Percentiles rank a stretch among this genome's conserved stretches.
phyloP scores from a whole-genome alignment of 2,797 vertebrate species.

The Gadopsis bispinosus region DNA sequence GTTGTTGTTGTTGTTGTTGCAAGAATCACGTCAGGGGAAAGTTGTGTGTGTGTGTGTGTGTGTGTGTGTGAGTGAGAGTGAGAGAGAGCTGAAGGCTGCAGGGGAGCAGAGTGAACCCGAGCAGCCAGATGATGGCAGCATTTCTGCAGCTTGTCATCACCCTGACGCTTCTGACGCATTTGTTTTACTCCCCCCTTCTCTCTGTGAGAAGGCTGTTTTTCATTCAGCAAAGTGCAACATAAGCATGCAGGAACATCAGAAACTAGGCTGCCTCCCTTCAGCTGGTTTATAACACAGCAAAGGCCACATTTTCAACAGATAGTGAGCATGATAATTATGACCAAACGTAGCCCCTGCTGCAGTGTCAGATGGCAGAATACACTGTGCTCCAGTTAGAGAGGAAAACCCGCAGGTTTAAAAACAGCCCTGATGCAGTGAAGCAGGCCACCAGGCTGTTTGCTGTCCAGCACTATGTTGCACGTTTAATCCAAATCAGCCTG shows the following conservation, averaged over 20 bases:
- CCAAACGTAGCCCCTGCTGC: not conserved
- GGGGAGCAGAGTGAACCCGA: not conserved
- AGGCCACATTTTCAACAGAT: not conserved
- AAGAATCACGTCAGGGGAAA: not conserved
- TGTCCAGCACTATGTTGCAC: constrained; percentile 28
- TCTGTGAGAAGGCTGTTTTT: constrained; percentile 57
- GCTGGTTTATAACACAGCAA: not conserved
- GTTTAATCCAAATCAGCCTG: constrained; percentile 30
- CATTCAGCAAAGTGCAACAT: constrained; percentile 51
- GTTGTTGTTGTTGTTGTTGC: too few species aligned
- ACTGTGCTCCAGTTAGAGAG: constrained; percentile 47
- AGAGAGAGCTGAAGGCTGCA: not conserved
- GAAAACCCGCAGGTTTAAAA: constrained; percentile 74
- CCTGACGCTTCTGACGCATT: constrained; percentile 57
- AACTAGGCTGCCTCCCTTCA: not conserved
- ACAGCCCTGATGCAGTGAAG: constrained; percentile 80
- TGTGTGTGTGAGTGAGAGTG: too few species aligned
- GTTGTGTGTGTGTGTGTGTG: not conserved
- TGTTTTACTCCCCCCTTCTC: constrained; percentile 12
- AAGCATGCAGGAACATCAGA: not conserved
- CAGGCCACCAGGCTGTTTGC: constrained; percentile 4
- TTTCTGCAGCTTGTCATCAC: constrained; percentile 34
- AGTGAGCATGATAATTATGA: not conserved
- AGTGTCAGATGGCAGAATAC: not conserved
- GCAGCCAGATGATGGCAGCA: constrained; percentile 77